Percentiles rank a stretch among this genome's conserved stretches.
Conservation (phyloP, 2,797 vertebrate genomes). For the Halcyon smyrnensis region DNA sequence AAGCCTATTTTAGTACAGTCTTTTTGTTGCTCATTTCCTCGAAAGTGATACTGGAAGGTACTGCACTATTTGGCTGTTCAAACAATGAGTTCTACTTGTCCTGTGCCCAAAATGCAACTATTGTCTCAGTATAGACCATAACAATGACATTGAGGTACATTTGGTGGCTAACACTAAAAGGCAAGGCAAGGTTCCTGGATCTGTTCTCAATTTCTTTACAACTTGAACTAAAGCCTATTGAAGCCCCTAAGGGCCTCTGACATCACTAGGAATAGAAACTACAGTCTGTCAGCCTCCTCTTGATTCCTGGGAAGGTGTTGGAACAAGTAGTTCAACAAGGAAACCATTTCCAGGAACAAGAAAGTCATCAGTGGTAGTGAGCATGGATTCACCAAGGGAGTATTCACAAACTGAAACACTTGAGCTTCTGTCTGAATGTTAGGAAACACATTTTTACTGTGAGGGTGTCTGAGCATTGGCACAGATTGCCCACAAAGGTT, state of each 20-base stretch:
- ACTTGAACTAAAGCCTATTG: not conserved
- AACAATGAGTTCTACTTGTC: not conserved
- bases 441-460: not conserved
- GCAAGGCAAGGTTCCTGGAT: not conserved
- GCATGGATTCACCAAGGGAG: not conserved
- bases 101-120: not conserved
- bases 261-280: not conserved
- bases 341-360: not conserved
- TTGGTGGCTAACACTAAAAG: not conserved
- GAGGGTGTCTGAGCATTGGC: not conserved
- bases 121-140: not conserved
- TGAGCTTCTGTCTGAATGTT: not conserved
- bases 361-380: not conserved
- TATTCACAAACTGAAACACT: not conserved
- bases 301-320: not conserved
- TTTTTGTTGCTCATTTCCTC: not conserved
- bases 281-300: fast-evolving
- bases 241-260: not conserved
- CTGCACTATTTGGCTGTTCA: not conserved
- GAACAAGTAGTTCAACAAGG: not conserved
- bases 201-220: not conserved
- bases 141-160: not conserved
- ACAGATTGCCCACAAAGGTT: not conserved
- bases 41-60: not conserved
- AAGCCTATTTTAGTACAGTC: not conserved